These are phyloP conservation scores for Akabosia matsudoensis DNA, from an alignment of 1,140 invertebrate species.

Conservation along the genomic window DNA sequence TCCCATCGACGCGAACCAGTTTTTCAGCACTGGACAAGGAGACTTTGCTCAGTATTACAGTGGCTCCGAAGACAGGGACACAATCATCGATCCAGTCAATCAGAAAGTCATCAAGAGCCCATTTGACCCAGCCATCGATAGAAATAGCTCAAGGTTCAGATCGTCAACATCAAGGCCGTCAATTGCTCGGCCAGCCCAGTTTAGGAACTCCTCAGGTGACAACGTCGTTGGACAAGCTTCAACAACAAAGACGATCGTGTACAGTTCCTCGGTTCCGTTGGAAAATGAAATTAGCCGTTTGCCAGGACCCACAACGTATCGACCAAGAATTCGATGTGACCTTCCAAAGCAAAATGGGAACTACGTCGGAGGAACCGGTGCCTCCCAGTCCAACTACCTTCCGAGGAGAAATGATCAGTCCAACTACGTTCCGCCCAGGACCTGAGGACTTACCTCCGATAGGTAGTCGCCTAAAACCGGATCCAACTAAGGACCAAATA, in stretches of 20 bases:
- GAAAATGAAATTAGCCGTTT: slow-evolving; percentile 23
- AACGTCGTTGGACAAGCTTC: neutral
- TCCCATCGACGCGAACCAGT: slow-evolving; percentile 18
- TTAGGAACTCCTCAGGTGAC: neutral
- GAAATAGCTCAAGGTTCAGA: neutral
- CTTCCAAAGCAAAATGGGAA: slow-evolving; percentile 12
- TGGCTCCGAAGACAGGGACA: slow-evolving; percentile 57
- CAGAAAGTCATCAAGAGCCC: slow-evolving; percentile 41
- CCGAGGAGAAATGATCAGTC: slow-evolving; percentile 24
- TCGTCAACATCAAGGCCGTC: neutral
- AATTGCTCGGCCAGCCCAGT: neutral
- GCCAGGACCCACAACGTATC: slow-evolving; percentile 43
- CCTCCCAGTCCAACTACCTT: slow-evolving; percentile 34
- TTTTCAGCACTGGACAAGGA: slow-evolving; percentile 43
- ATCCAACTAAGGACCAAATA: neutral
- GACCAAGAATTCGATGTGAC: slow-evolving; percentile 29
- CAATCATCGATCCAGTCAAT: slow-evolving; percentile 40
- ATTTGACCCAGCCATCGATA: neutral
- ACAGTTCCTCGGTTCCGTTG: neutral
- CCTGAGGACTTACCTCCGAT: slow-evolving; percentile 9
- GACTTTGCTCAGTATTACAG: slow-evolving; percentile 65
- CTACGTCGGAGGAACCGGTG: neutral
- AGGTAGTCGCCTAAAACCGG: neutral
- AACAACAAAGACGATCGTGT: no score
- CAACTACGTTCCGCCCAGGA: slow-evolving; percentile 38